Conservation (phyloP, 2,888 invertebrate species). For the Willowsia nigromaculata region DNA sequence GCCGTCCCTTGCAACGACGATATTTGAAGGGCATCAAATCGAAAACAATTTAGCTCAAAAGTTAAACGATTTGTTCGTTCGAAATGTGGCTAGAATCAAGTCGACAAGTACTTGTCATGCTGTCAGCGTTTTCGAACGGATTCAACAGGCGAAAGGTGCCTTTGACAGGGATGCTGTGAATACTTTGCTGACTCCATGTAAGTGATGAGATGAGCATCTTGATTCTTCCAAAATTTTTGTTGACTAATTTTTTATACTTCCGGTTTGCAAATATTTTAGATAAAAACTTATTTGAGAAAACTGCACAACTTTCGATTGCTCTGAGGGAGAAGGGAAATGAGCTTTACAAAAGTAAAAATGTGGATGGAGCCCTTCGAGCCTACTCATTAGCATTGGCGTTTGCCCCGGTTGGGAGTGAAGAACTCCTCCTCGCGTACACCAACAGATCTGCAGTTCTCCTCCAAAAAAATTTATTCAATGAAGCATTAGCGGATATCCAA, state of each 20-base stretch:
- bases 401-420: slow-evolving; percentile 62
- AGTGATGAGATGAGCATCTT: neutral
- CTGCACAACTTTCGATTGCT: neutral
- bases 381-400: slow-evolving; percentile 76
- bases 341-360: slow-evolving; percentile 71
- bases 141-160: neutral
- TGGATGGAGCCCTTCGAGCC: slow-evolving; percentile 69
- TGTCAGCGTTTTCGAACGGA: slow-evolving; percentile 14
- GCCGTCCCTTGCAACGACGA: neutral
- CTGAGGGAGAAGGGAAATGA: slow-evolving; percentile 71
- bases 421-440: slow-evolving; percentile 55
- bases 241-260: too few species aligned
- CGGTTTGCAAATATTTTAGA: slow-evolving; percentile 3
- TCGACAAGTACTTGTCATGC: neutral
- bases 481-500: slow-evolving; percentile 68
- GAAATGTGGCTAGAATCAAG: neutral
- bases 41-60: neutral
- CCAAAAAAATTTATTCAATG: neutral
- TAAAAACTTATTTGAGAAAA: slow-evolving; percentile 32
- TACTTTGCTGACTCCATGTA: neutral
- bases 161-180: neutral
- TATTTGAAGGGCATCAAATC: neutral
- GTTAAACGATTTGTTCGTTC: neutral
- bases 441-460: slow-evolving; percentile 58
- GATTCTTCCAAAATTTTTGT: neutral